phyloP scores from a whole-genome alignment of 1,140 invertebrate genomes.

The Whitmania pigra region DNA sequence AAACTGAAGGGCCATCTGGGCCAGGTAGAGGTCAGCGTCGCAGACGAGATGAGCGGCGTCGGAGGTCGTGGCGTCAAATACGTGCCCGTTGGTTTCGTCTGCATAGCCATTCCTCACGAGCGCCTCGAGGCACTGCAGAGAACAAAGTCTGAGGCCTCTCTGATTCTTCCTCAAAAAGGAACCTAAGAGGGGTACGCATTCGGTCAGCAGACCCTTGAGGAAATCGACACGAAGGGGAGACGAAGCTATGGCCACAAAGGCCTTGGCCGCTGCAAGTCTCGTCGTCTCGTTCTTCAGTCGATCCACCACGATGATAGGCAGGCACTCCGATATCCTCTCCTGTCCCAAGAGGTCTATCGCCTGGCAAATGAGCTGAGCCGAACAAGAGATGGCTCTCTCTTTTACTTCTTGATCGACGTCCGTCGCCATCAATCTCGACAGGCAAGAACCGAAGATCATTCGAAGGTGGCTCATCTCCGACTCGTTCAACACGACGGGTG shows the following conservation, averaged over 20 bases:
- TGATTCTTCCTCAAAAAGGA: constrained; percentile 94
- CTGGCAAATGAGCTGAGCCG: constrained; percentile 78
- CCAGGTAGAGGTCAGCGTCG: constrained; percentile 88
- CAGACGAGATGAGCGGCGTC: constrained; percentile 78
- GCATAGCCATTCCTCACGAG: constrained; percentile 49
- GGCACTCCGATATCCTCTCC: constrained; percentile 62
- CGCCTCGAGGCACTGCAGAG: constrained; percentile 76
- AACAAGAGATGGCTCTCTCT: constrained; percentile 88
- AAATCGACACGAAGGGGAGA: constrained; percentile 51
- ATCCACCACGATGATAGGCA: constrained; percentile 79
- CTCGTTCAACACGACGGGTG: no score
- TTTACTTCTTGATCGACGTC: constrained; percentile 98
- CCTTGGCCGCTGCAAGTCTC: constrained; percentile 83
- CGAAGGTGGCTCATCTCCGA: background rate
- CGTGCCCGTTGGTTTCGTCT: constrained; percentile 41
- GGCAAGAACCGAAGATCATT: constrained; percentile 33
- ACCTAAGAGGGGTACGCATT: constrained; percentile 78
- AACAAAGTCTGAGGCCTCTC: constrained; percentile 78
- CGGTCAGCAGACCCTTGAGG: constrained; percentile 46
- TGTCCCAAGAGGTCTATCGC: constrained; percentile 65
- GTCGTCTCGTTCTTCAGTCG: constrained; percentile 91
- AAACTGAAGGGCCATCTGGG: constrained; percentile 47
- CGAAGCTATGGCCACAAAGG: constrained; percentile 78
- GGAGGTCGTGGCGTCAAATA: constrained; percentile 62
- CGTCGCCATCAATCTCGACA: constrained; percentile 70